A percentile compares a stretch with the other conserved stretches of the same genome.
Evolutionary conservation across 2,888 invertebrate genomes (phyloP).

Genomic region (Doris montereyensis): DNA sequence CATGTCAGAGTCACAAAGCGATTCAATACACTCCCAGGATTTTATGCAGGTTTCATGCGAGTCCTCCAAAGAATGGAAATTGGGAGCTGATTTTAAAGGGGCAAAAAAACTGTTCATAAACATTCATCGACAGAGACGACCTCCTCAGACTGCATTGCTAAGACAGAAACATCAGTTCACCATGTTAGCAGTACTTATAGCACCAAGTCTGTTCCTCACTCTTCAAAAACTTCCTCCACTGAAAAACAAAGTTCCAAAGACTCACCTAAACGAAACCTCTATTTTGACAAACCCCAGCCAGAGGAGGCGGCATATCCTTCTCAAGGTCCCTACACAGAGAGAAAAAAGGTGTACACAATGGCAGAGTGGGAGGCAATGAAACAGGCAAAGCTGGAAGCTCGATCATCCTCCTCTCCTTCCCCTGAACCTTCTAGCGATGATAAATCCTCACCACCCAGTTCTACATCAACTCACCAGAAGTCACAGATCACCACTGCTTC

Average conservation of each 20-base stretch:
- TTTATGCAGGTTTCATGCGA: conserved; percentile 71
- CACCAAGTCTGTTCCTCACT: neutral
- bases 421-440: conserved; percentile 39
- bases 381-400: conserved; percentile 46
- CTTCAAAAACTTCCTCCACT: neutral
- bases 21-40: conserved; percentile 57
- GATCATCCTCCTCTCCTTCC: conserved; percentile 21
- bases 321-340: conserved; percentile 62
- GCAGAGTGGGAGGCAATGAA: conserved; percentile 69
- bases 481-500: conserved; percentile 28
- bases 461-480: neutral
- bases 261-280: neutral
- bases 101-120: too few species aligned
- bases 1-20: conserved; percentile 57
- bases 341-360: conserved; percentile 67
- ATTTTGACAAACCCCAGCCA: neutral
- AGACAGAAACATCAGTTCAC: conserved; percentile 1
- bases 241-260: neutral
- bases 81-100: too few species aligned
- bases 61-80: conserved; percentile 46
- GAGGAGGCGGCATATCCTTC: conserved; percentile 45
- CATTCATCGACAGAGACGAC: too few species aligned
- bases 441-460: conserved; percentile 24
- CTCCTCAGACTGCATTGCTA: too few species aligned
- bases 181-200: neutral